phyloP scores from a whole-genome alignment of 2,888 invertebrate genomes.

The Disparrhopalites patrizii region DNA sequence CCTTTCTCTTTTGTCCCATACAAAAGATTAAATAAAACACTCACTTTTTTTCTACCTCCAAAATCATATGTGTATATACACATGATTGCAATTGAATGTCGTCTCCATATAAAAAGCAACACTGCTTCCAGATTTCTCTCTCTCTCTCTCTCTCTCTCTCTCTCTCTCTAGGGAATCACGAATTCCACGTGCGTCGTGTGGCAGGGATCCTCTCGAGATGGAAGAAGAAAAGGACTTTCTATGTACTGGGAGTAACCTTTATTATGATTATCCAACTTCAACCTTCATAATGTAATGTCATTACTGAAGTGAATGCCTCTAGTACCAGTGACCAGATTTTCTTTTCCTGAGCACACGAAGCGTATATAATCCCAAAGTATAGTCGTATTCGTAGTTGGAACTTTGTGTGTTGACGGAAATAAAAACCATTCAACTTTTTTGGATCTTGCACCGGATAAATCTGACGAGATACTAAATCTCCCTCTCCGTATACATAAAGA shows the following conservation, averaged over 20 bases:
- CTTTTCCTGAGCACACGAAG: neutral
- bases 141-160: no score
- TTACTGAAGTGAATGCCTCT: constrained; percentile 6
- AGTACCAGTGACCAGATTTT: no score
- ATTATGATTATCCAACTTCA: neutral
- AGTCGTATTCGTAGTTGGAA: no score
- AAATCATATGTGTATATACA: no score
- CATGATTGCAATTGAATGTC: no score
- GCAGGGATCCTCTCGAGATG: constrained; percentile 19
- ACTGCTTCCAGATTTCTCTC: no score
- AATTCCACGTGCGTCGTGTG: constrained; percentile 38
- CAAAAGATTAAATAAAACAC: no score
- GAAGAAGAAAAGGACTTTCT: no score
- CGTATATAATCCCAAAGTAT: constrained; percentile 14
- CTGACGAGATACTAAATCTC: constrained; percentile 11
- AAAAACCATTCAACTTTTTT: constrained; percentile 15
- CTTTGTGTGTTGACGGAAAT: constrained; percentile 3
- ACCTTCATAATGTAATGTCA: neutral
- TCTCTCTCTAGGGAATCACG: constrained; percentile 21
- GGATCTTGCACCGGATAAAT: constrained; percentile 15
- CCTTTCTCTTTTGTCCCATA: no score
- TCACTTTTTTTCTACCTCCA: no score
- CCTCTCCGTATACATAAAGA: no score
- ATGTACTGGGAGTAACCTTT: constrained; percentile 20
- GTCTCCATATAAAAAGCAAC: no score